Base-by-base conservation (phyloP, 2,888 invertebrate species). In the Heliothis peltigera region DNA sequence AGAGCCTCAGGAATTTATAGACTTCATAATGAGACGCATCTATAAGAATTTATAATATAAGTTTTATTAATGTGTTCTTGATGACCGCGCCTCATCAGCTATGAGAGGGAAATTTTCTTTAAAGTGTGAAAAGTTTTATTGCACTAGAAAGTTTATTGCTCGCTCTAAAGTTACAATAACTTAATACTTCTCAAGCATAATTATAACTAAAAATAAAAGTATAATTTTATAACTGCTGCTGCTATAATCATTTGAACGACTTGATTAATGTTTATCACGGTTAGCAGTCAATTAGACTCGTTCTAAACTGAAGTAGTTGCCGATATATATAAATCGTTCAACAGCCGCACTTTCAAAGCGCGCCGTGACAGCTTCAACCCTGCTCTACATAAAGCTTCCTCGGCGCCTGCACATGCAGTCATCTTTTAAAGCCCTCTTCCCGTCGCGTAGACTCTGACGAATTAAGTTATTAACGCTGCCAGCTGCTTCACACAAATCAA, bases 401-500 rank as follows among this genome's bases (percentile, higher is more conserved):
- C 85, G 89, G 90, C 91, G 90, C 90, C 89, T 87, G 89, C 90
- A 90, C 89, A 89, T 91, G 89, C 84, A 85, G 73, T 80, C 78
- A 84, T 87, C 84, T 85, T 91, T 87, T 87, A 90, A 92, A 91
- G 86, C 90, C 89, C 90, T 90, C 92, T 91, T 92, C 91, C 91
- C 92, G 90, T 89, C 83, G 87, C 86, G 86, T 86, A 88, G 86
- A 88, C 92, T 92, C 92, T 94, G 93, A 95, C 93, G 94, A 94
- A 95, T 95, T 94, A 94, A 94, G 93, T 92, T 94, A 94, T 95
- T 94, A 95, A 93, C 93, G 92, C 90, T 90, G 82, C 83, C 81
- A 95, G 95, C 95, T 95, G 95, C 88, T 91, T 84, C 80, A 89
- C 90, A 94, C 95, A 95, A 94, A 95, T 95, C 94, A 95, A 94